Evolutionary conservation across 2,113 vertebrate genomes (phyloP).

Genomic region (Stigmatopora nigra): DNA sequence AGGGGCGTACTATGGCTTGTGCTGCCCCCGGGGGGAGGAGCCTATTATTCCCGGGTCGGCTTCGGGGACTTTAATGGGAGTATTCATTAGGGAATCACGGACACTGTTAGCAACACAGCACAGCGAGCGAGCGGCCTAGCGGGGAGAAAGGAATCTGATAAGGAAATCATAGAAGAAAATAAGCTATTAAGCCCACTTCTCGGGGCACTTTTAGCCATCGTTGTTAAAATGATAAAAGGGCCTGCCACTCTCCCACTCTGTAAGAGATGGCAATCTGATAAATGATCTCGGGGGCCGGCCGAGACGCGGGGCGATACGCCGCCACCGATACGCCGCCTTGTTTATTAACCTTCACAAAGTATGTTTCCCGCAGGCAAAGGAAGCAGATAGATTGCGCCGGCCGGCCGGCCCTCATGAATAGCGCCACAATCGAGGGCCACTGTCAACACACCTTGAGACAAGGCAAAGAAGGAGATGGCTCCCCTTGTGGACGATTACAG

Average conservation of each 20-base stretch:
- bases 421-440: conserved; percentile 62
- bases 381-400: conserved; percentile 52
- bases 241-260: conserved; percentile 65
- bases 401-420: conserved; percentile 58
- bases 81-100: conserved; percentile 62
- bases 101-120: conserved; percentile 39
- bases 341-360: conserved; percentile 72
- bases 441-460: conserved; percentile 57
- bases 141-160: too few relatives aligned
- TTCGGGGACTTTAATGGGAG: conserved; percentile 50
- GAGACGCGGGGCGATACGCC: too few relatives aligned
- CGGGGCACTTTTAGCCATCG: conserved; percentile 63
- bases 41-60: conserved; percentile 56
- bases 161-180: conserved; percentile 70
- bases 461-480: conserved; percentile 48
- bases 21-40: conserved; percentile 47
- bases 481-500: conserved; percentile 28
- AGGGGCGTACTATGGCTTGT: conserved; percentile 14
- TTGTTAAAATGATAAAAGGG: conserved; percentile 73
- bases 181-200: conserved; percentile 69
- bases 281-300: conserved; percentile 61
- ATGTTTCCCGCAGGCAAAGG: conserved; percentile 66
- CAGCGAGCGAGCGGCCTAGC: conserved; percentile 43
- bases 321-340: conserved; percentile 56
- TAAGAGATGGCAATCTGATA: conserved; percentile 67